phyloP scores from a whole-genome alignment of 1,140 invertebrate species.

The Trichonephila inaurata region DNA sequence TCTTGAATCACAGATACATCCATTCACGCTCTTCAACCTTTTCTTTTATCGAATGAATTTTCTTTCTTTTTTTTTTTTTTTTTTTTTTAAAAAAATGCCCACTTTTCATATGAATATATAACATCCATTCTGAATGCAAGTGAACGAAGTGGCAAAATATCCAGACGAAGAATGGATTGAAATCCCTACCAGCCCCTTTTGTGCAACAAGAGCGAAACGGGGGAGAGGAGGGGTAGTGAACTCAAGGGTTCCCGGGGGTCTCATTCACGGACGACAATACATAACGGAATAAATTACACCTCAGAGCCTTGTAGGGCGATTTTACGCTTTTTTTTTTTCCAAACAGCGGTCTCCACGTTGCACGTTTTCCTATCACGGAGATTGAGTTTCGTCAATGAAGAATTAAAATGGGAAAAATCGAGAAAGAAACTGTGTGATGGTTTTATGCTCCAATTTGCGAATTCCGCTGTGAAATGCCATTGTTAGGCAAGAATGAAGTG shows the following conservation, averaged over 20 bases:
- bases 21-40: too few species aligned
- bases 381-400: constrained; percentile 46
- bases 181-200: not conserved
- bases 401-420: constrained; percentile 9
- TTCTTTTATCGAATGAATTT: not conserved
- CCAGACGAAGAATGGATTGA: constrained; percentile 16
- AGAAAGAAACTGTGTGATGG: not conserved
- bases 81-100: not conserved
- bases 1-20: not conserved
- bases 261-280: constrained; percentile 28
- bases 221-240: not conserved
- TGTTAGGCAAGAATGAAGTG: not conserved
- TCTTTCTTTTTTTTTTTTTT: too few species aligned
- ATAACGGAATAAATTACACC: constrained; percentile 58
- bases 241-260: constrained; percentile 32
- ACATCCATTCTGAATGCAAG: not conserved
- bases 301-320: constrained; percentile 33
- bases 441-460: constrained; percentile 22
- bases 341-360: too few species aligned
- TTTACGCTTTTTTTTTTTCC: not conserved
- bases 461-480: not conserved
- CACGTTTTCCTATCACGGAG: not conserved
- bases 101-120: constrained; percentile 17
- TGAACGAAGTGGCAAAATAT: not conserved
- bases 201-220: not conserved